These are phyloP conservation scores for Belgica antarctica DNA, from an alignment of 2,888 invertebrate species.

Conservation along the genomic window DNA sequence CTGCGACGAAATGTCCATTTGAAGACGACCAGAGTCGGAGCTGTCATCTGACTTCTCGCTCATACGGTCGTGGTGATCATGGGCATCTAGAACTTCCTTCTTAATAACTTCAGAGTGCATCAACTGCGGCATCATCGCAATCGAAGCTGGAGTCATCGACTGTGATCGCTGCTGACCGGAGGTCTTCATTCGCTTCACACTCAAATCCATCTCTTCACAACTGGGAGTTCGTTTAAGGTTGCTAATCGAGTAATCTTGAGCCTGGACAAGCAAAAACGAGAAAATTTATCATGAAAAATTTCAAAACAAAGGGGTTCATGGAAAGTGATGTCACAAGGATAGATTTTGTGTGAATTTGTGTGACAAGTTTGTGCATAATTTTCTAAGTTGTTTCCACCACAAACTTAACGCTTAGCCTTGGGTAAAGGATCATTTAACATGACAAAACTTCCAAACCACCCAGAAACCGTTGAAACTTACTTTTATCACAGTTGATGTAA, in stretches of 20 bases:
- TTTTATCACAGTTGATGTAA: constrained; percentile 55
- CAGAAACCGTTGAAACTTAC: constrained; percentile 7
- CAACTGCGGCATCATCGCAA: constrained; percentile 44
- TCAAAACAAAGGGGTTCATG: background rate
- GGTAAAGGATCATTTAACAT: too few species aligned
- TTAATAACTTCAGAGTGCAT: constrained; percentile 44
- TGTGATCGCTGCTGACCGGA: constrained; percentile 21
- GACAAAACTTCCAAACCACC: too few species aligned
- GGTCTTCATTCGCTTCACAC: constrained; percentile 45
- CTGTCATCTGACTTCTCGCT: constrained; percentile 56
- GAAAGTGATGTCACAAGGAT: constrained; percentile 4
- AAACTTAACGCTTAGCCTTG: background rate
- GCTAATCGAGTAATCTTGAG: constrained; percentile 45
- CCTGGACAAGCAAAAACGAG: constrained; percentile 25
- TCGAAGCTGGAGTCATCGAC: constrained; percentile 18
- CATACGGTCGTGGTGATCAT: constrained; percentile 44
- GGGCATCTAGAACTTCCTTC: constrained; percentile 34
- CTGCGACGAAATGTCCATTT: constrained; percentile 64
- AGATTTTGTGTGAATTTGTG: background rate
- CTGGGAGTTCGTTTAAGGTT: constrained; percentile 48
- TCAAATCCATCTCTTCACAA: constrained; percentile 47
- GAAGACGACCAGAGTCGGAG: constrained; percentile 72
- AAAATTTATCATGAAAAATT: background rate
- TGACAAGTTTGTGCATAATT: too few species aligned
- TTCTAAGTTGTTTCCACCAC: too few species aligned